These are phyloP conservation scores for Ferdinandea cuprea DNA, from an alignment of 2,888 invertebrate species.

Conservation along the genomic window DNA sequence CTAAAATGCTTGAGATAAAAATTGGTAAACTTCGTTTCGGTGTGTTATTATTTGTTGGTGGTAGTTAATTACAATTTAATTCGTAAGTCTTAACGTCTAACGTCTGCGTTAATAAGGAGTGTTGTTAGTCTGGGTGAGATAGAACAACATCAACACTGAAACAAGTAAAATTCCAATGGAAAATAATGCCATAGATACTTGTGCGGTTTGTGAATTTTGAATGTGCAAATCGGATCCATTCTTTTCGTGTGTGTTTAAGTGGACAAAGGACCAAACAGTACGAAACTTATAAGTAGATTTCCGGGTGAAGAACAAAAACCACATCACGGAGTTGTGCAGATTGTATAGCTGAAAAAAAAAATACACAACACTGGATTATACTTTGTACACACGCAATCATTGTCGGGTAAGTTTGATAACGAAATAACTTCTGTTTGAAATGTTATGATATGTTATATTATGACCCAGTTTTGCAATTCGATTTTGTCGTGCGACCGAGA, in stretches of 20 bases:
- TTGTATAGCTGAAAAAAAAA: constrained; percentile 5
- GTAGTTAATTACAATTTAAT: constrained; percentile 49
- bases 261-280: constrained; percentile 48
- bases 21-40: constrained; percentile 24
- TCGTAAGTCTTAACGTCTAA: constrained; percentile 11
- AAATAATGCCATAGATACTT: constrained; percentile 34
- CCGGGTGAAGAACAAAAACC: background rate
- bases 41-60: constrained; percentile 27
- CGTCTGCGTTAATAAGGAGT: background rate
- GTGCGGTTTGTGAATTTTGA: constrained; percentile 20
- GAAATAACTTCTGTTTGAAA: background rate
- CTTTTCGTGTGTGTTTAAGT: constrained; percentile 8
- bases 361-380: constrained; percentile 48
- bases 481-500: background rate
- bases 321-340: constrained; percentile 7
- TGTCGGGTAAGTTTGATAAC: constrained; percentile 48
- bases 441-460: background rate
- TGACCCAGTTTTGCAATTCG: background rate
- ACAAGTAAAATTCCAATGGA: constrained; percentile 26
- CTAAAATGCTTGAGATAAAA: constrained; percentile 8
- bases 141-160: constrained; percentile 1
- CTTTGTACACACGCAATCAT: constrained; percentile 31
- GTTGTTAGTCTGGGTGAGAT: constrained; percentile 2
- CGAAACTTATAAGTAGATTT: constrained; percentile 39
- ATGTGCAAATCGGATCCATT: constrained; percentile 4